Base-by-base conservation (phyloP, 2,113 vertebrate genomes). In the Pelobates fuscus region DNA sequence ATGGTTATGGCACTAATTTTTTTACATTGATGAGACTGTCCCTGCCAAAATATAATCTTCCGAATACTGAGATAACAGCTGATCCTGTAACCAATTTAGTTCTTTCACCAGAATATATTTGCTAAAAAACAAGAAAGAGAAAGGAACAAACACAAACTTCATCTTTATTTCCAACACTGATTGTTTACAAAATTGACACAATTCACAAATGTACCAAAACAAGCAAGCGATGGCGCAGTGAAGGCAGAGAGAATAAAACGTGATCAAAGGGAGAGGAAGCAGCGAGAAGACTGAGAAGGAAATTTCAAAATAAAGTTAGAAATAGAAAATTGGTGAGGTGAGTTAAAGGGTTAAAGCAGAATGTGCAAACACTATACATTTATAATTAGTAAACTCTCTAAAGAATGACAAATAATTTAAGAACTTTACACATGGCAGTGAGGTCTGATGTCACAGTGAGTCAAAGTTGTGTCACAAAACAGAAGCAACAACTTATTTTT, bases 81-180 rank as follows among this genome's bases (percentile, higher is more conserved):
- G n/a, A n/a, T n/a, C n/a, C n/a, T n/a, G n/a, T n/a, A n/a, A n/a
- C n/a, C n/a, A n/a, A n/a, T n/a, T n/a, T n/a, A n/a, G n/a, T n/a
- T n/a, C n/a, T n/a, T n/a, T n/a, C n/a, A n/a, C n/a, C n/a, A n/a
- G n/a, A n/a, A n/a, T n/a, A n/a, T n/a, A n/a, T n/a, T n/a, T n/a
- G n/a, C n/a, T n/a, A n/a, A n/a, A n/a, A n/a, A n/a, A n/a, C n/a
- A n/a, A 37, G 32, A 37, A 10, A 17, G 15, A 18, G 15, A 14
- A 49, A 49, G 44, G 77, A 79, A 89, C 6, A 7, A 83, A 87
- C 82, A 81, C 87, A 89, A 89, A 77, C 4, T 7, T 79, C 81
- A 84, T 58, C 1, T 93, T 93, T 93, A 93, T 92, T 93, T 84
- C 72, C 78, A 87, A 90, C 84, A 0, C 80, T 85, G 82, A 86